phyloP scores from a whole-genome alignment of 2,888 invertebrate species.

The Tinea semifulvella region DNA sequence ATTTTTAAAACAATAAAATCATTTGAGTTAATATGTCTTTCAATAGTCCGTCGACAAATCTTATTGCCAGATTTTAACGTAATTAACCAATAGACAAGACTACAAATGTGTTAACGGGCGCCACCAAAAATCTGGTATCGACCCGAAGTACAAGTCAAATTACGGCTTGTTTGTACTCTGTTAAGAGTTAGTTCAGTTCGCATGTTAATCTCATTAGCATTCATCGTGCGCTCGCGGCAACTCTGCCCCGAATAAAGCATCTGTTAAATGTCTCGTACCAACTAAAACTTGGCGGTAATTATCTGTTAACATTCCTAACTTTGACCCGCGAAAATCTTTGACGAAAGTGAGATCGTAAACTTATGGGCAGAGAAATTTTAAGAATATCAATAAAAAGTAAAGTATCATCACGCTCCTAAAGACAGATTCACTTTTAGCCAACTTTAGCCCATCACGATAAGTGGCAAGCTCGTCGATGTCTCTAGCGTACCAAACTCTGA shows the following conservation, averaged over 20 bases:
- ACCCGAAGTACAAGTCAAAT: constrained; percentile 23
- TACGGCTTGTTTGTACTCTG: constrained; percentile 28
- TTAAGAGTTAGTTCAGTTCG: constrained; percentile 38
- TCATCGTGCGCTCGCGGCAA: constrained; percentile 61
- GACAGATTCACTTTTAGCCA: no score
- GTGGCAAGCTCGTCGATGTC: no score
- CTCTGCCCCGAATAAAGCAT: constrained; percentile 62
- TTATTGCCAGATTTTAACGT: constrained; percentile 33
- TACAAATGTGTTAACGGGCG: constrained; percentile 62
- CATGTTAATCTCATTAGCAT: constrained; percentile 52
- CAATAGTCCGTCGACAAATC: constrained; percentile 10
- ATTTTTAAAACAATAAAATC: no score
- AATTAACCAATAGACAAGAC: constrained; percentile 64
- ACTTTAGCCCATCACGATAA: no score
- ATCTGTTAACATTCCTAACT: constrained; percentile 67
- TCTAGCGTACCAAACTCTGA: no score
- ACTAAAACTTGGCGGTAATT: constrained; percentile 63
- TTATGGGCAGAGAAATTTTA: no score
- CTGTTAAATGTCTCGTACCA: constrained; percentile 66
- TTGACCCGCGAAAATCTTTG: constrained; percentile 61
- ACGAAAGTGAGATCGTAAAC: constrained; percentile 4
- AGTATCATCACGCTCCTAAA: no score
- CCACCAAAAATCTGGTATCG: constrained; percentile 37
- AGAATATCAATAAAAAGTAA: no score
- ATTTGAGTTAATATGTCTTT: no score